Percentiles rank a stretch among this genome's conserved stretches.
phyloP scores from a whole-genome alignment of 30 jellyfish, hydroid and myxozoan genomes.

The Mastigias papua region DNA sequence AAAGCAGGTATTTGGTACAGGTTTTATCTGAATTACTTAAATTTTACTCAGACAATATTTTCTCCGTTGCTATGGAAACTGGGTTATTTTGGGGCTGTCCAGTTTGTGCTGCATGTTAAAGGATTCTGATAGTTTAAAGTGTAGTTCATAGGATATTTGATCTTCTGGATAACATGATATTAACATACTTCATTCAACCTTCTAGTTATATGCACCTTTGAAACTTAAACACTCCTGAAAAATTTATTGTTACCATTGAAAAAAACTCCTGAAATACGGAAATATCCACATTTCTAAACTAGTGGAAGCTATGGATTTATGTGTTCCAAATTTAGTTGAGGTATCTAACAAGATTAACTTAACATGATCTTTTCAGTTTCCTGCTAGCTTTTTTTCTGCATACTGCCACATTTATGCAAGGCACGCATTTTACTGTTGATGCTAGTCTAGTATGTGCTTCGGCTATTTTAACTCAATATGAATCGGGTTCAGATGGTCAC shows the following conservation, averaged over 20 bases:
- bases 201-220: conserved; percentile 29
- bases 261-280: background rate
- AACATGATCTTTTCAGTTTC: background rate
- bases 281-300: background rate
- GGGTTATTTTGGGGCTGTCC: conserved; percentile 31
- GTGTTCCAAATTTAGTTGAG: background rate
- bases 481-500: too few relatives aligned
- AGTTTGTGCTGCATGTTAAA: background rate
- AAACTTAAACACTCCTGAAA: background rate
- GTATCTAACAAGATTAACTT: background rate
- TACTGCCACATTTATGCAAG: too few relatives aligned
- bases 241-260: conserved; percentile 18
- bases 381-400: conserved; percentile 5
- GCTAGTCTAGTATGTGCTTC: too few relatives aligned
- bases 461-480: too few relatives aligned
- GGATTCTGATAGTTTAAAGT: conserved; percentile 7
- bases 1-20: background rate
- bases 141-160: background rate
- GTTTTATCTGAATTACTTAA: conserved; percentile 32
- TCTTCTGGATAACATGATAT: background rate
- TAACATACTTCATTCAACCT: background rate
- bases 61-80: conserved; percentile 58
- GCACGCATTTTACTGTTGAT: too few relatives aligned
- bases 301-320: background rate
- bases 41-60: background rate